Conservation (phyloP, 1,140 invertebrate species). For the Dendrolimus punctatus region DNA sequence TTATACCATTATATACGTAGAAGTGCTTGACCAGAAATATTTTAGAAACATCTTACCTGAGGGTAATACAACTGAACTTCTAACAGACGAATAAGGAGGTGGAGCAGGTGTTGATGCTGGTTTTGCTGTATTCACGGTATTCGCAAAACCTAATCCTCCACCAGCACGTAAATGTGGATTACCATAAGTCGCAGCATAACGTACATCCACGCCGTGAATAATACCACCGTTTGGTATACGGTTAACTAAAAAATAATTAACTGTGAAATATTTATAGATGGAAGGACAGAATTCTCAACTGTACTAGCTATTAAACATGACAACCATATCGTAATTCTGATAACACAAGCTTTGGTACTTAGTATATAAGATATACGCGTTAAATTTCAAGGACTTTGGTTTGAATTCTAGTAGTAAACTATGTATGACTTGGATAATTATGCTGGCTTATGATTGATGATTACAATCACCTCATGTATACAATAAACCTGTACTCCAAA, state of each 20-base stretch:
- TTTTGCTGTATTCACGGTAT: constrained; percentile 80
- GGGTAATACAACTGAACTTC: constrained; percentile 57
- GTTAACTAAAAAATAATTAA: constrained; percentile 18
- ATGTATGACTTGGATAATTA: too few relatives aligned
- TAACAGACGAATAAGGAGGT: constrained; percentile 77
- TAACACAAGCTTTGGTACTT: too few relatives aligned
- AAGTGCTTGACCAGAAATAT: neutral
- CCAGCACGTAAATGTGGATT: constrained; percentile 86
- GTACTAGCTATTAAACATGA: too few relatives aligned
- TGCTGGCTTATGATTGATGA: too few relatives aligned
- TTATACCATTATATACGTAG: too few relatives aligned
- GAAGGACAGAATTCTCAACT: too few relatives aligned
- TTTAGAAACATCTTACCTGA: constrained; percentile 33
- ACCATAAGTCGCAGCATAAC: constrained; percentile 90
- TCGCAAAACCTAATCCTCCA: constrained; percentile 66
- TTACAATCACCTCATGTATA: too few relatives aligned
- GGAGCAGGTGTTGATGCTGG: constrained; percentile 85
- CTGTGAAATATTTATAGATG: neutral
- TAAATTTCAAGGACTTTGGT: too few relatives aligned
- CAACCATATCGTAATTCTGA: too few relatives aligned
- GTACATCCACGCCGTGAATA: constrained; percentile 80
- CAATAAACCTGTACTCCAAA: too few relatives aligned
- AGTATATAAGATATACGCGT: too few relatives aligned
- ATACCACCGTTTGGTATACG: constrained; percentile 52
- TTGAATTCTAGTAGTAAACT: too few relatives aligned